Evolutionary conservation across 2,797 vertebrate genomes (phyloP), one percentile per base, ranked within the genome.

Genomic region (Mastacembelus armatus): DNA sequence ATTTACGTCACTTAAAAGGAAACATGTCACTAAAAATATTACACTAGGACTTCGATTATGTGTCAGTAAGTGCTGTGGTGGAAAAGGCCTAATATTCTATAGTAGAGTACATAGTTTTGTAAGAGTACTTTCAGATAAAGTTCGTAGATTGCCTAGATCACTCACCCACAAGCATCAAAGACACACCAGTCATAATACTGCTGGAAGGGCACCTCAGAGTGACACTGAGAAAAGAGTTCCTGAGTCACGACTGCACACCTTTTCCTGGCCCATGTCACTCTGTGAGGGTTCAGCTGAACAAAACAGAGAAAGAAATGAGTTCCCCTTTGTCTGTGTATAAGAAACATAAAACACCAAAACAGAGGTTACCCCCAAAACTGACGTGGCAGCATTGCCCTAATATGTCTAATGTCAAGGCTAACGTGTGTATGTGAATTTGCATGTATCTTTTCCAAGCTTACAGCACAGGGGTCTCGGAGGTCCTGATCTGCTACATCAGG

Each of bases 121-220:
- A 24, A 29, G 4, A 40, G 10, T 1, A 11, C 12, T 30, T 50
- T 1, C 2, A 26, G 29, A 30, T n/a, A 33, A 0, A 18, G 7
- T 2, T 3, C 4, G 2, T 47, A 18, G 7, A 66, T 45, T 5
- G n/a, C 2, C 19, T 16, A 0, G n/a, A 26, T 71, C 54, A 84
- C 95, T 92, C 87, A 98, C 97, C 97, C 94, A 4, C 96, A 97
- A 64, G 96, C 92, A 0, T 97, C 96, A 26, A 95, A 95, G 89
- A 98, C 85, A 87, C 97, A 98, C 95, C 94, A 95, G 76, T 96
- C 94, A 0, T 96, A 95, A 88, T 93, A 95, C 84, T 89, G 95
- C 87, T 97, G 95, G 9, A 93, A 95, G 1, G 95, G 91, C 21
- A 97, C 94, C 56, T 93, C 93, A 0, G 85, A 1, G 0, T 96